These are phyloP conservation scores for Rousettus leschenaultii DNA, from an alignment of 2,113 vertebrate species.

Conservation along the genomic window DNA sequence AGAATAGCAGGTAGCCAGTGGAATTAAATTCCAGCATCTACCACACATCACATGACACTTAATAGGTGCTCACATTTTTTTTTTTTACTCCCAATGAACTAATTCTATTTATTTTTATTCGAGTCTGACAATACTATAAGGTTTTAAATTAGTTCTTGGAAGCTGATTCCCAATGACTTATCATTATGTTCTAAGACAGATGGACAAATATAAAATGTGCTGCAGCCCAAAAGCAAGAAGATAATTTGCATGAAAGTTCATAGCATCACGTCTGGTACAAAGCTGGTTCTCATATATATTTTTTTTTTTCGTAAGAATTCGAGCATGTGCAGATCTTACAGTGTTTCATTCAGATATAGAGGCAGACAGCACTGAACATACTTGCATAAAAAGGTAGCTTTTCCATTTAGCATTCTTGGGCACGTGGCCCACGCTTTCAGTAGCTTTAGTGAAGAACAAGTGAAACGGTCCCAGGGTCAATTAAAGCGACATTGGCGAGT, in stretches of 20 bases:
- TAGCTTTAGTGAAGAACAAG: neutral
- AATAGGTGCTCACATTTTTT: neutral
- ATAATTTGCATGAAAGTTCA: neutral
- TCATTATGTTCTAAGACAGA: neutral
- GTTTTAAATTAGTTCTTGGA: neutral
- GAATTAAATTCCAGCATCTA: neutral
- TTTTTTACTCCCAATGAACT: neutral
- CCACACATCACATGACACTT: neutral
- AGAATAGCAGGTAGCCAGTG: neutral
- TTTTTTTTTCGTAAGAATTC: constrained; percentile 1
- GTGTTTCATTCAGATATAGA: neutral
- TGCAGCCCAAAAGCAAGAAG: neutral
- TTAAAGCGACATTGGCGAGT: neutral
- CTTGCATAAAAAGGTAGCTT: neutral
- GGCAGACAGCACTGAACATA: neutral
- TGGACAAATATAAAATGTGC: neutral
- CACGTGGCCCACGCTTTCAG: neutral
- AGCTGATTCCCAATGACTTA: neutral
- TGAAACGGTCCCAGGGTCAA: neutral
- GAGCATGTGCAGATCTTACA: neutral
- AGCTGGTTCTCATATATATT: neutral
- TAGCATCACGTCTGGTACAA: neutral
- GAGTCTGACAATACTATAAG: neutral
- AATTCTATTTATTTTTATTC: neutral
- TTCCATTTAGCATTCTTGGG: neutral